Conservation (phyloP, 2,888 invertebrate species). For the Pyrgus malvae region DNA sequence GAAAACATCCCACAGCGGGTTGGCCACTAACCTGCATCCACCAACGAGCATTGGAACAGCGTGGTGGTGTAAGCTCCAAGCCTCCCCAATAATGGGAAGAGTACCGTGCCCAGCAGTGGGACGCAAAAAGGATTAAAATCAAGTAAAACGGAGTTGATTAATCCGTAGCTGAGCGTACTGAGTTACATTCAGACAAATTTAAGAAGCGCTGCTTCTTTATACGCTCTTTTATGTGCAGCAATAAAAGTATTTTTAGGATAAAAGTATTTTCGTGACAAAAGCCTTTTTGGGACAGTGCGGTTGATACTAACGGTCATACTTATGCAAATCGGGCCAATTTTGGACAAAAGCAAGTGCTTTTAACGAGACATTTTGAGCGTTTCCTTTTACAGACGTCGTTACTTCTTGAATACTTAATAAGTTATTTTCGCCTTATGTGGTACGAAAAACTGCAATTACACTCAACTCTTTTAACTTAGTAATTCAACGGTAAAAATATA, state of each 20-base stretch:
- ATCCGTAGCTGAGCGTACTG: slow-evolving; percentile 5
- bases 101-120: no score
- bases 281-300: slow-evolving; percentile 24
- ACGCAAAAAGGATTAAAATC: no score
- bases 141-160: slow-evolving; percentile 12
- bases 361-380: slow-evolving; percentile 23
- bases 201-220: slow-evolving; percentile 11
- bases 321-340: slow-evolving; percentile 27
- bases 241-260: slow-evolving; percentile 13
- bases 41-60: no score
- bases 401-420: slow-evolving; percentile 22
- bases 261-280: slow-evolving; percentile 18
- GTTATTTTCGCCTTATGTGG: slow-evolving; percentile 8
- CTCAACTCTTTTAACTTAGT: neutral
- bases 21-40: no score
- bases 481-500: neutral
- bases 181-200: slow-evolving; percentile 16
- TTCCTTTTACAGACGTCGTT: slow-evolving; percentile 23
- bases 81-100: no score
- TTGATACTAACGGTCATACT: slow-evolving; percentile 19
- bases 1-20: no score
- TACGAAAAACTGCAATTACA: neutral
- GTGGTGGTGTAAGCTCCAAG: no score
- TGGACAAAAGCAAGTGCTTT: slow-evolving; percentile 25
- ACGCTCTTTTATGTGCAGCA: slow-evolving; percentile 21